phyloP scores from a whole-genome alignment of 2,888 invertebrate species.

The Boloria selene region DNA sequence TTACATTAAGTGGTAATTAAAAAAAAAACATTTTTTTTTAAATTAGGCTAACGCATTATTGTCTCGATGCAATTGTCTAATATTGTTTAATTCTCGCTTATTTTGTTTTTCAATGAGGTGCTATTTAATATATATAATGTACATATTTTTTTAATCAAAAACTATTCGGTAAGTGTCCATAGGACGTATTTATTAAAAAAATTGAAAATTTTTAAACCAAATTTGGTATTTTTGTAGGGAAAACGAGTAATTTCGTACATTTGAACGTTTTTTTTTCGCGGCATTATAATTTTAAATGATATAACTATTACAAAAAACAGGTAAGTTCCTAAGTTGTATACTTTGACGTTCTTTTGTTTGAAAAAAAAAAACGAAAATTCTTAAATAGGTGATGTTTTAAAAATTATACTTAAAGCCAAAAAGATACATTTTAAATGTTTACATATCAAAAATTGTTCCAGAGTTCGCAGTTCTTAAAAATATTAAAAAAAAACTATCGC shows the following conservation, averaged over 20 bases:
- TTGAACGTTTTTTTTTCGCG: not conserved
- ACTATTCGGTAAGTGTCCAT: slow-evolving; percentile 15
- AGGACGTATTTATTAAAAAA: slow-evolving; percentile 6
- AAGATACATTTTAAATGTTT: no score
- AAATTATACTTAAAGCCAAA: no score
- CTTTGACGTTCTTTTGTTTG: no score
- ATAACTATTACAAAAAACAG: not conserved
- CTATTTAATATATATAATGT: slow-evolving; percentile 40
- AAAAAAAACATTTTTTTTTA: not conserved
- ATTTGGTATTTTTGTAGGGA: slow-evolving; percentile 10
- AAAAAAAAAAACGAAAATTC: no score
- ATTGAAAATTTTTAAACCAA: slow-evolving; percentile 15
- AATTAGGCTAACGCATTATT: not conserved
- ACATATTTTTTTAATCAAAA: slow-evolving; percentile 38
- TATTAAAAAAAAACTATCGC: no score
- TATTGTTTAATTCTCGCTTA: slow-evolving; percentile 21
- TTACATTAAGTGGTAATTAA: not conserved
- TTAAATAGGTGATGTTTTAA: no score
- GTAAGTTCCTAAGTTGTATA: no score
- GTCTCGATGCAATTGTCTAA: not conserved
- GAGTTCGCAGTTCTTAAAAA: no score
- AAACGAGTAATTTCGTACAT: not conserved
- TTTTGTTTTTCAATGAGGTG: slow-evolving; percentile 47
- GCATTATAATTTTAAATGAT: slow-evolving; percentile 9
- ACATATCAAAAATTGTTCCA: no score